Evolutionary conservation across 1,140 invertebrate species (phyloP).

Genomic region (Hylaeus volcanicus): DNA sequence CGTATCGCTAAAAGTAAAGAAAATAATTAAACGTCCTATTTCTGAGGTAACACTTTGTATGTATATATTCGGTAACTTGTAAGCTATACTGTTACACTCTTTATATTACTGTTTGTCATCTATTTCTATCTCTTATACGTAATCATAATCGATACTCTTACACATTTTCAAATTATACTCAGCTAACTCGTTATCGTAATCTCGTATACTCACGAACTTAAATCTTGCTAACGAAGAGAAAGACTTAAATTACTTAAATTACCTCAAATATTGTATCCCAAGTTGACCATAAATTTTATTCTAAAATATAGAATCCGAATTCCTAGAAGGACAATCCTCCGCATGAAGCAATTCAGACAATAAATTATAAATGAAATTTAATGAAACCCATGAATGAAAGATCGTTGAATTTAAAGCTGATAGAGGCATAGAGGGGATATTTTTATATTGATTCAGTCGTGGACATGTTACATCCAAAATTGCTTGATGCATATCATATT

Average conservation of each 20-base stretch:
- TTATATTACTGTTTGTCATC: conserved; percentile 37
- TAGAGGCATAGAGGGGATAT: conserved; percentile 76
- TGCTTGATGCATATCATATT: conserved; percentile 57
- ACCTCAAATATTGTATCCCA: conserved; percentile 54
- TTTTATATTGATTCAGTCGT: conserved; percentile 76
- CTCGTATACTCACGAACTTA: conserved; percentile 14
- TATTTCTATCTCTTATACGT: conserved; percentile 37
- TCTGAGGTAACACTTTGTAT: no score
- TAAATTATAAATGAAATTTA: conserved; percentile 71
- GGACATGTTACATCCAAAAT: conserved; percentile 57
- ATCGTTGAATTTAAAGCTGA: conserved; percentile 60
- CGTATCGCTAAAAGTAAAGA: no score
- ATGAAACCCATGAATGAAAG: conserved; percentile 59
- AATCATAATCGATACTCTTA: conserved; percentile 48
- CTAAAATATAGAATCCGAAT: conserved; percentile 61
- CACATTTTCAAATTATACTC: conserved; percentile 37
- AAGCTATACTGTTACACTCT: conserved; percentile 37
- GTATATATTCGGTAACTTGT: conserved; percentile 8
- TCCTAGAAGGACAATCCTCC: conserved; percentile 73
- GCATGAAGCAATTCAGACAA: conserved; percentile 78
- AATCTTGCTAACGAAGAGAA: conserved; percentile 16
- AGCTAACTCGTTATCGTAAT: conserved; percentile 19
- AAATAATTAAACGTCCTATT: no score
- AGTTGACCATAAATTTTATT: conserved; percentile 57
- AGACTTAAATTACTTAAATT: conserved; percentile 48